A percentile compares a stretch with the other conserved stretches of the same genome.
Conservation (phyloP, 1,140 invertebrate genomes). For the Zaprionus lachaisei region DNA sequence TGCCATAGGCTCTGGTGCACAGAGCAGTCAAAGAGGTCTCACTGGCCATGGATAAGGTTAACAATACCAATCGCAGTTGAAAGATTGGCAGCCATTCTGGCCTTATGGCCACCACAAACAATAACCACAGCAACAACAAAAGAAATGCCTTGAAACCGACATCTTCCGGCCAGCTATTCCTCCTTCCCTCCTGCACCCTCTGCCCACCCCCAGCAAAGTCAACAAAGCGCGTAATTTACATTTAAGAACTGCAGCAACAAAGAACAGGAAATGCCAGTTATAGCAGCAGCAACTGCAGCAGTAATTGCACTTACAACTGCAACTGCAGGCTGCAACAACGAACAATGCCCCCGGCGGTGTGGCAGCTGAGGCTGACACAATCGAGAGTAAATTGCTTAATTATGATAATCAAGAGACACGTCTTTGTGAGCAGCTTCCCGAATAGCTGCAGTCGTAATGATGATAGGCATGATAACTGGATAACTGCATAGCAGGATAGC, state of each 20-base stretch:
- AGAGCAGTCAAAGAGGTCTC: neutral
- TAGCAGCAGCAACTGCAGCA: conserved; percentile 44
- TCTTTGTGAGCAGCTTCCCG: neutral
- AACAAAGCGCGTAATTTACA: conserved; percentile 81
- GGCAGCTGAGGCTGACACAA: conserved; percentile 30
- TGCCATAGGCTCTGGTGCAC: neutral
- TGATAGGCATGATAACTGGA: conserved; percentile 7
- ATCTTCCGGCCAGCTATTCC: conserved; percentile 8
- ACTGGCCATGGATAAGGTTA: conserved; percentile 10
- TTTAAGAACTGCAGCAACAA: conserved; percentile 78
- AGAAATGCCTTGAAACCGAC: conserved; percentile 8
- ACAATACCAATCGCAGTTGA: conserved; percentile 13
- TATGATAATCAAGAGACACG: conserved; percentile 71
- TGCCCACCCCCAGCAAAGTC: conserved; percentile 54
- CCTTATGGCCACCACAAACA: conserved; percentile 2
- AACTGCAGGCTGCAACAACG: conserved; percentile 66
- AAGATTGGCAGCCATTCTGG: conserved; percentile 23
- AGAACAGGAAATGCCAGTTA: conserved; percentile 65
- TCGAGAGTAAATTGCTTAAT: conserved; percentile 78
- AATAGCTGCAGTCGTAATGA: neutral
- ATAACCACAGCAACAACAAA: conserved; percentile 24
- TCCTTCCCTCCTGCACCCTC: neutral
- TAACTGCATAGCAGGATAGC: neutral
- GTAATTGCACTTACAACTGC: conserved; percentile 42
- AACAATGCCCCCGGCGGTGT: conserved; percentile 18